phyloP scores from a whole-genome alignment of 2,888 invertebrate species.

The Volucella bombylans region DNA sequence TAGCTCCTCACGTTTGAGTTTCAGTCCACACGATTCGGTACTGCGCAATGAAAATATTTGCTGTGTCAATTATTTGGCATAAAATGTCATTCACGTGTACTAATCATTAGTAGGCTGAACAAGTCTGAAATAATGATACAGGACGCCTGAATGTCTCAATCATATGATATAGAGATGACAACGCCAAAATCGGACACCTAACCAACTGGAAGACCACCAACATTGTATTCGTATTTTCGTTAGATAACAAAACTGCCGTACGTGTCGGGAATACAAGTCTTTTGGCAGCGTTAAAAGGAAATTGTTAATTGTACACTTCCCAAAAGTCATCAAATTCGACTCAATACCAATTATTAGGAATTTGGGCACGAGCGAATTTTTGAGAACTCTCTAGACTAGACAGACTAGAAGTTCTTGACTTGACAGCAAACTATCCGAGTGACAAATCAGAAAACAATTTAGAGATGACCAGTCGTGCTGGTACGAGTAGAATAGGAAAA shows the following conservation, averaged over 20 bases:
- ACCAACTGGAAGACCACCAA: slow-evolving; percentile 37
- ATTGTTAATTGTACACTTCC: background rate
- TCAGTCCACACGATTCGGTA: background rate
- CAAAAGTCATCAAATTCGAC: background rate
- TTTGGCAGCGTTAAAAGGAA: background rate
- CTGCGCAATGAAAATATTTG: background rate
- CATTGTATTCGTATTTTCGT: background rate
- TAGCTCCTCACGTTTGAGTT: background rate
- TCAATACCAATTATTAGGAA: background rate
- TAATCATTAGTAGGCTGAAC: slow-evolving; percentile 1
- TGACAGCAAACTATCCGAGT: too few species aligned
- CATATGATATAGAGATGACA: slow-evolving; percentile 48
- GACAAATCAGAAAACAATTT: too few species aligned
- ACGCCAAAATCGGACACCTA: slow-evolving; percentile 44
- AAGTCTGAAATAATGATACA: background rate
- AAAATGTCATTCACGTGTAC: background rate
- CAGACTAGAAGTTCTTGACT: too few species aligned
- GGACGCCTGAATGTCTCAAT: slow-evolving; percentile 14
- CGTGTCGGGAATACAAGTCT: slow-evolving; percentile 1
- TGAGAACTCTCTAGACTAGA: too few species aligned
- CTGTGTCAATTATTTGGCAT: background rate
- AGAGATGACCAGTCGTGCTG: too few species aligned
- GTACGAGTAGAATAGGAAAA: too few species aligned
- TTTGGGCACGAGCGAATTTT: too few species aligned
- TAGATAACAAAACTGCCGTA: background rate